Percentiles rank a stretch among this genome's conserved stretches.
phyloP scores from a whole-genome alignment of 2,797 vertebrate genomes.

The Poeciliopsis presidionis region DNA sequence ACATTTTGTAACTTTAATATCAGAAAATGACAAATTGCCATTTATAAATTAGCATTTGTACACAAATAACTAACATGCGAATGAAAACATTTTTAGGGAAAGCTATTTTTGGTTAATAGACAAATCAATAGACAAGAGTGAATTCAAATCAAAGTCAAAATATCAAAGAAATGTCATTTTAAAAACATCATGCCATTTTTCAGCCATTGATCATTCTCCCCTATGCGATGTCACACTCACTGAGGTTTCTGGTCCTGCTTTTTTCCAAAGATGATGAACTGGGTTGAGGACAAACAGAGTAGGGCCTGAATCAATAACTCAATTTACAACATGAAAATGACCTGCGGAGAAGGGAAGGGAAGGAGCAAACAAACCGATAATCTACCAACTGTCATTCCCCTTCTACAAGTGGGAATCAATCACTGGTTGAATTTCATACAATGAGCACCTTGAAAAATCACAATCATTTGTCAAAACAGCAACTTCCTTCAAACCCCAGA shows the following conservation, averaged over 20 bases:
- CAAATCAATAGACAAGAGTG: constrained; percentile 1
- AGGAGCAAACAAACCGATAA: constrained; percentile 63
- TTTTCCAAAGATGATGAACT: constrained; percentile 58
- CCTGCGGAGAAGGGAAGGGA: constrained; percentile 41
- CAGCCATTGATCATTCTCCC: constrained; percentile 39
- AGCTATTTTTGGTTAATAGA: background rate
- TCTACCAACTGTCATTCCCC: constrained; percentile 57
- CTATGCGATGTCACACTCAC: constrained; percentile 33
- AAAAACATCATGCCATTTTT: constrained; percentile 12
- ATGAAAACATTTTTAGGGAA: background rate
- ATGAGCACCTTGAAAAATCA: constrained; percentile 48
- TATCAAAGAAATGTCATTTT: constrained; percentile 10
- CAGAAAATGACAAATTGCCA: background rate
- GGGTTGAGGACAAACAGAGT: constrained; percentile 56
- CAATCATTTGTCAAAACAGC: constrained; percentile 49
- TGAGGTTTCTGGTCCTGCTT: constrained; percentile 37
- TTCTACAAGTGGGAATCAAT: constrained; percentile 59
- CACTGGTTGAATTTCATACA: constrained; percentile 44
- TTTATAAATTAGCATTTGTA: background rate
- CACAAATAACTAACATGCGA: no score
- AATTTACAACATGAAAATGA: constrained; percentile 77
- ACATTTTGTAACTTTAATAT: no score
- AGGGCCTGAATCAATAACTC: constrained; percentile 64
- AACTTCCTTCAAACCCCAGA: constrained; percentile 12
- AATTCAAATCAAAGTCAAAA: constrained; percentile 29